Base-by-base conservation (phyloP, 2,888 invertebrate species). In the Calameuta pallipes region DNA sequence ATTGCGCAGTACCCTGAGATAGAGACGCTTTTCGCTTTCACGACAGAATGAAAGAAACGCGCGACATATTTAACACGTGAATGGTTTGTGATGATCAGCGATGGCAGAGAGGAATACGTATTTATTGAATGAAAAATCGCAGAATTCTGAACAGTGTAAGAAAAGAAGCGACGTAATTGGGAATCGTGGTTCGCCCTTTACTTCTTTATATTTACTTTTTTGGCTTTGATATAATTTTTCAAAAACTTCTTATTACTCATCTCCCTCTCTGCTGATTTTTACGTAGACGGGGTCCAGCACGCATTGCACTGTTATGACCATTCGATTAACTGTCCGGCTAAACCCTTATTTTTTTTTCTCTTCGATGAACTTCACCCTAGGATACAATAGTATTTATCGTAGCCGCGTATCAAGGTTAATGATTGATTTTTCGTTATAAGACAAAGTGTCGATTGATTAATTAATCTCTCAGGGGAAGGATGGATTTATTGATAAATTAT, bases 141-240 rank as follows among this genome's bases (percentile, higher is more conserved):
- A 56, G 9, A 23, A 56, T 56, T 23, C 9, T 23, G 56, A 56
- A 56, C 23, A 6, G 56, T 3, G 56, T 23, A 9, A 37, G 37
- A 37, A 37, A 56, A 56, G 56, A 56, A 9, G 56, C 23, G 56
- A 56, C 23, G 56, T 56, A 23, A 9, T 56, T 56, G 4, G 68
- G 15, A 74, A 78, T 79, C 11, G 70, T 41, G 69, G 74, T 69
- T 74, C 41, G 23, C 37, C 37, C 71, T 73, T 35, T 31, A 73
- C 31, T 31, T 31, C 41, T 56, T n/a, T n/a, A 71, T 82, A 82
- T 78, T 82, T 68, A 69, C 77, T 79, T 80, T 37, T 71, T 79
- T 81, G 56, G 56, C 9, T 56, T 56, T 23, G 23, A 56, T 56
- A 23, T 23, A 56, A 56, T 56, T 56, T 56, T 56, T 56, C 23